Conservation (phyloP, 2,888 invertebrate genomes). For the Heliconius ismenius region DNA sequence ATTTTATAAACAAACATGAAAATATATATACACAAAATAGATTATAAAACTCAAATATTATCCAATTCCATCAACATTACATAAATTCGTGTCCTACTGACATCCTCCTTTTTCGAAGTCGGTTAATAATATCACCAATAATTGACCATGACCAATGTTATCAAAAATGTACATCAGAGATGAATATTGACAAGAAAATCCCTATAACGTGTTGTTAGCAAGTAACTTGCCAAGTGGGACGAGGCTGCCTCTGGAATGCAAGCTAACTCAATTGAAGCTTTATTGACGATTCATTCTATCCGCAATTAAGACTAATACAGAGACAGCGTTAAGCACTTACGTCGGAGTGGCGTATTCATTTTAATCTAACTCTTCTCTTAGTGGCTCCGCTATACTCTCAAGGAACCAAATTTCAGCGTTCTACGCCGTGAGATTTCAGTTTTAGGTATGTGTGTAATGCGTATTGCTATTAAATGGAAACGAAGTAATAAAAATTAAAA, state of each 20-base stretch:
- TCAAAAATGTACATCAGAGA: neutral
- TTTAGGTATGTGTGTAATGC: neutral
- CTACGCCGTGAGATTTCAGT: too few species aligned
- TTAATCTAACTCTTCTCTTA: neutral
- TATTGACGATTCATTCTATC: slow-evolving; percentile 17
- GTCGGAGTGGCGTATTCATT: neutral
- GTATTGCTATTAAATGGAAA: neutral
- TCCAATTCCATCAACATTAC: too few species aligned
- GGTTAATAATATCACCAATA: too few species aligned
- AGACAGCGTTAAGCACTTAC: neutral
- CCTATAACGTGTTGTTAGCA: neutral
- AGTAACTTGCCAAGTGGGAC: slow-evolving; percentile 14
- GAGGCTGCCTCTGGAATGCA: slow-evolving; percentile 21
- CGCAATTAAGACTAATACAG: neutral
- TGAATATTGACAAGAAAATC: slow-evolving; percentile 6
- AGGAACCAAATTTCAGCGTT: too few species aligned
- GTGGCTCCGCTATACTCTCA: too few species aligned
- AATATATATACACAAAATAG: too few species aligned
- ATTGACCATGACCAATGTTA: neutral
- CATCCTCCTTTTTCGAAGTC: too few species aligned
- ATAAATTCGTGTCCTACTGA: too few species aligned
- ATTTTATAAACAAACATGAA: too few species aligned
- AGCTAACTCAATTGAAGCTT: slow-evolving; percentile 9
- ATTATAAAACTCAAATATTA: too few species aligned
- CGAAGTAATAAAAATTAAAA: neutral